phyloP scores from a whole-genome alignment of 1,140 invertebrate species.

The Camponotus floridanus region DNA sequence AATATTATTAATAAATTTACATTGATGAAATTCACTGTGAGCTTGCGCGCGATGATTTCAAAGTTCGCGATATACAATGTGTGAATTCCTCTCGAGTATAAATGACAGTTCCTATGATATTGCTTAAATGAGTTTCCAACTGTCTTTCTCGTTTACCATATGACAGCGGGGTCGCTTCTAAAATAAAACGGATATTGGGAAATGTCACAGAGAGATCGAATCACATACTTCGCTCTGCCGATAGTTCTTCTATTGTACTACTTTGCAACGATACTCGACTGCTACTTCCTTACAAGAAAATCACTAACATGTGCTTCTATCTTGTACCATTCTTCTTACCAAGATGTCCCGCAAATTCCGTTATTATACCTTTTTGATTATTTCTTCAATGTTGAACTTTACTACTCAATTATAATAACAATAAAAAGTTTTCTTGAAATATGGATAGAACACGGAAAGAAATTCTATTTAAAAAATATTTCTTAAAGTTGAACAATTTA shows the following conservation, averaged over 20 bases:
- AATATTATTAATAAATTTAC: neutral
- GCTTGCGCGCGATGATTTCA: neutral
- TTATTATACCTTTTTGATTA: neutral
- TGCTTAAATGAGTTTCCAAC: slow-evolving; percentile 58
- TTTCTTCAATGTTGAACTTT: neutral
- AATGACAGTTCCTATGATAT: slow-evolving; percentile 32
- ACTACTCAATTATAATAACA: neutral
- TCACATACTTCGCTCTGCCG: slow-evolving; percentile 32
- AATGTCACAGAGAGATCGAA: slow-evolving; percentile 48
- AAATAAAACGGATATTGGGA: slow-evolving; percentile 60
- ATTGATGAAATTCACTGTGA: neutral
- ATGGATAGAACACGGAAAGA: neutral
- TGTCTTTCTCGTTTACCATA: slow-evolving; percentile 34
- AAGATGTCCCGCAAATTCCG: neutral
- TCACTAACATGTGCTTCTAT: slow-evolving; percentile 16
- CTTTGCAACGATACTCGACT: slow-evolving; percentile 32
- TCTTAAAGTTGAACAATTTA: neutral
- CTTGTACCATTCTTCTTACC: neutral
- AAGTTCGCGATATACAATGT: slow-evolving; percentile 4
- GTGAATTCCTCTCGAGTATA: slow-evolving; percentile 27
- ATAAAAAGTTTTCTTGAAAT: neutral
- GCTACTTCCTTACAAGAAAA: slow-evolving; percentile 27
- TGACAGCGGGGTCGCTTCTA: slow-evolving; percentile 53
- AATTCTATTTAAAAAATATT: neutral
- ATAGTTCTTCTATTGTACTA: slow-evolving; percentile 54